A percentile compares a stretch with the other conserved stretches of the same genome.
phyloP scores from a whole-genome alignment of 2,113 vertebrate species.

The Antigone vipio region DNA sequence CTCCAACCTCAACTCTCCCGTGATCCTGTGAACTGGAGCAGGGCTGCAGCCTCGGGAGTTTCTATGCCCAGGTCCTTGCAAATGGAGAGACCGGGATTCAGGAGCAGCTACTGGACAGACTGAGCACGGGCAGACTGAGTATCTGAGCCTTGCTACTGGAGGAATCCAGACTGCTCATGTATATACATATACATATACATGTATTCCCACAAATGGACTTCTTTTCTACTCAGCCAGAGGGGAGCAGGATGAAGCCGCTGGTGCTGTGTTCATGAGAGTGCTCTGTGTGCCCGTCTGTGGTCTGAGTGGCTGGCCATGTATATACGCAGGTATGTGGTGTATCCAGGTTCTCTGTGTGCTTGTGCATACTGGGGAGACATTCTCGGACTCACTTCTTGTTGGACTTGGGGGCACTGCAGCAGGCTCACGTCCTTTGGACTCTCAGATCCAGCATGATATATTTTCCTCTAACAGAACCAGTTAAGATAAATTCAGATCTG shows the following conservation, averaged over 20 bases:
- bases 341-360: not conserved
- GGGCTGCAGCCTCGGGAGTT: not conserved
- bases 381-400: not conserved
- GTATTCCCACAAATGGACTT: not conserved
- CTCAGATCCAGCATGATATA: not conserved
- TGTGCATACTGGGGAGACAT: not conserved
- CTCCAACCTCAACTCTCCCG: not conserved
- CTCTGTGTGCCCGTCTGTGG: not conserved
- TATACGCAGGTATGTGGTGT: not conserved
- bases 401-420: not conserved
- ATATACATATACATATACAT: too few species aligned
- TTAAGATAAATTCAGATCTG: not conserved
- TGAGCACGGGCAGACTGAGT: not conserved
- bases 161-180: not conserved
- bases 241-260: not conserved
- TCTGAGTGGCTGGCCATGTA: not conserved
- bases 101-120: not conserved
- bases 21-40: not conserved
- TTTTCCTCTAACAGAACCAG: not conserved
- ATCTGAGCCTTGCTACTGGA: not conserved
- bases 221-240: not conserved
- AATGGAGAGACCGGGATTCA: not conserved
- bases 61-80: not conserved
- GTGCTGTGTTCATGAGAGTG: not conserved
- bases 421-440: accelerated